phyloP scores from a whole-genome alignment of 2,888 invertebrate species.

The Ochropleura plecta region DNA sequence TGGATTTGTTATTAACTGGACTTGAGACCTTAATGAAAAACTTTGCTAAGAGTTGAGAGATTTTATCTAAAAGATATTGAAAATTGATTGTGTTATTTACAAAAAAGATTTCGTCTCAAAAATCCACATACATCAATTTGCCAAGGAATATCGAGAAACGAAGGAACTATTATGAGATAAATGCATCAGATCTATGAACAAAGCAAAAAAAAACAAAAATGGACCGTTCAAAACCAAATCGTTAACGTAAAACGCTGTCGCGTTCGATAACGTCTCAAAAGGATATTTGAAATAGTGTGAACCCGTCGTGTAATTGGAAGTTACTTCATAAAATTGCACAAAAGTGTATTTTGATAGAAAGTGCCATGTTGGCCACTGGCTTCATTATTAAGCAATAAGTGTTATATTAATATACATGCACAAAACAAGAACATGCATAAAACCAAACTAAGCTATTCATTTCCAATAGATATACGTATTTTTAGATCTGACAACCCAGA shows the following conservation, averaged over 20 bases:
- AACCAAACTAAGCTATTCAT: slow-evolving; percentile 44
- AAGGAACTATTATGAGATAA: slow-evolving; percentile 54
- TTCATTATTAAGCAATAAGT: slow-evolving; percentile 47
- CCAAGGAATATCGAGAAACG: slow-evolving; percentile 7
- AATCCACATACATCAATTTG: slow-evolving; percentile 21
- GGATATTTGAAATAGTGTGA: slow-evolving; percentile 16
- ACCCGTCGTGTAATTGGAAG: slow-evolving; percentile 12
- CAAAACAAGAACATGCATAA: slow-evolving; percentile 40
- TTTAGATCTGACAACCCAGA: slow-evolving; percentile 54
- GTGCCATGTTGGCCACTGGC: slow-evolving; percentile 51
- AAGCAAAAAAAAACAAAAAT: slow-evolving; percentile 36
- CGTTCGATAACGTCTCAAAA: slow-evolving; percentile 26
- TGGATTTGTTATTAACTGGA: slow-evolving; percentile 37
- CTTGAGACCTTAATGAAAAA: background rate
- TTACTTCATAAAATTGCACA: slow-evolving; percentile 30
- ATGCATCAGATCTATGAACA: slow-evolving; percentile 55
- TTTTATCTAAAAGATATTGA: background rate
- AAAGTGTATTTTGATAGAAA: slow-evolving; percentile 54
- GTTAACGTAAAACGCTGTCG: slow-evolving; percentile 32
- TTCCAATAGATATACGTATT: slow-evolving; percentile 59
- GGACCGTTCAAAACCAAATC: slow-evolving; percentile 31
- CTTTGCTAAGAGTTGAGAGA: background rate
- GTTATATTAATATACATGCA: slow-evolving; percentile 53
- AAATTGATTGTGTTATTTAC: background rate
- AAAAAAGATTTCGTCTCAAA: slow-evolving; percentile 11